phyloP scores from a whole-genome alignment of 30 jellyfish, hydroid and myxozoan species.

The Cassiopea andromeda region DNA sequence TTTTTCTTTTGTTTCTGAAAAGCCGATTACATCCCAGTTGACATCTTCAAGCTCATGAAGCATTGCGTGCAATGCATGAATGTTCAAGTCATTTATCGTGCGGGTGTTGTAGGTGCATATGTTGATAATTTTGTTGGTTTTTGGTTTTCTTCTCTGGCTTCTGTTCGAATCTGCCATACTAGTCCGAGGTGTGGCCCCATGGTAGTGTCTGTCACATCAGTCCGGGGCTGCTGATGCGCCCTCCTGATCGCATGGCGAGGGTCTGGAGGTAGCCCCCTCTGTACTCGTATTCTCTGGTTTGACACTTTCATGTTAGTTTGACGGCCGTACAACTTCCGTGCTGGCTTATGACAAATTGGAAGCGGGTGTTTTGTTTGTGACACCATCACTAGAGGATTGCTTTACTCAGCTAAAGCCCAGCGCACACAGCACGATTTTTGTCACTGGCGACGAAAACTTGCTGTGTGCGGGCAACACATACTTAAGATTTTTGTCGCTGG shows the following conservation, averaged over 20 bases:
- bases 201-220: conserved; percentile 51
- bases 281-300: conserved; percentile 33
- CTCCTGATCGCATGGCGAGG: conserved; percentile 63
- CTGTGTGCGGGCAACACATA: conserved; percentile 13
- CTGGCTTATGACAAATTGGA: conserved; percentile 62
- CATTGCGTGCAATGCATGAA: conserved; percentile 18
- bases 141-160: conserved; percentile 13
- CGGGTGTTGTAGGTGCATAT: conserved; percentile 48
- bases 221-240: conserved; percentile 71
- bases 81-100: conserved; percentile 20
- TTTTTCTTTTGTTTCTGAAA: conserved; percentile 15
- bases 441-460: conserved; percentile 7
- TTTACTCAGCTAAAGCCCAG: conserved; percentile 41
- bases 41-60: conserved; percentile 41
- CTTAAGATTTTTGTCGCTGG: background rate
- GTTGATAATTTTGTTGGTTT: conserved; percentile 18
- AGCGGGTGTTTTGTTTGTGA: conserved; percentile 46
- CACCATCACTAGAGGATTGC: conserved; percentile 59
- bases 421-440: conserved; percentile 19
- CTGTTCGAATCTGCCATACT: conserved; percentile 57
- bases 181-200: conserved; percentile 59
- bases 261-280: conserved; percentile 71
- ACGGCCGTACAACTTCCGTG: conserved; percentile 42
- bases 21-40: conserved; percentile 47
- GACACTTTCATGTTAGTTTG: conserved; percentile 47